phyloP scores from a whole-genome alignment of 2,888 invertebrate species.

The Hirtodrosophila alboralis region DNA sequence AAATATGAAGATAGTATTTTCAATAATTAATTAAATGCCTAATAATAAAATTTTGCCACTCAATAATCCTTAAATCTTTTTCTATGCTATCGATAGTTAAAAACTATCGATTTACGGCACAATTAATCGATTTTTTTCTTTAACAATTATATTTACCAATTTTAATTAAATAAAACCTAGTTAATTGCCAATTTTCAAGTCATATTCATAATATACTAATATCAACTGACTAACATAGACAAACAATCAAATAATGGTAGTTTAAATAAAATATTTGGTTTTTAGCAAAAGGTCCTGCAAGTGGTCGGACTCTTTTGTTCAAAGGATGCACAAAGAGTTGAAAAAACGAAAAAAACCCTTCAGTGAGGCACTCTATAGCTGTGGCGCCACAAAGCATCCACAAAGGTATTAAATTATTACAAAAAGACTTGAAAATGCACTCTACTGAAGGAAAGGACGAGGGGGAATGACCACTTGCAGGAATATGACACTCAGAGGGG shows the following conservation, averaged over 20 bases:
- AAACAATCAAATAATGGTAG: constrained; percentile 13
- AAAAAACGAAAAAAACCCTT: constrained; percentile 17
- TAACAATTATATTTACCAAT: too few species aligned
- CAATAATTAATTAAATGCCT: too few species aligned
- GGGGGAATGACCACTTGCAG: constrained; percentile 18
- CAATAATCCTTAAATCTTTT: too few species aligned
- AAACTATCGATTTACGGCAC: too few species aligned
- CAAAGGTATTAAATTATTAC: constrained; percentile 73
- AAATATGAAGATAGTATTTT: too few species aligned
- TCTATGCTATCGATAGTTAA: too few species aligned
- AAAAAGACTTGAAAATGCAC: constrained; percentile 55
- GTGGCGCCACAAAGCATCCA: constrained; percentile 29
- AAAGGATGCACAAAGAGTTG: constrained; percentile 46
- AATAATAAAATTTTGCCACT: too few species aligned
- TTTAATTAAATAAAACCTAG: too few species aligned
- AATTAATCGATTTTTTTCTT: too few species aligned
- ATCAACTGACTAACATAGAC: background rate
- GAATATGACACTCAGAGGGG: constrained; percentile 47
- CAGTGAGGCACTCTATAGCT: constrained; percentile 30
- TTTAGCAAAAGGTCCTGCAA: constrained; percentile 18
- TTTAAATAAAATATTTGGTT: constrained; percentile 22
- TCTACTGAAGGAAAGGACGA: background rate
- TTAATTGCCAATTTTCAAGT: background rate
- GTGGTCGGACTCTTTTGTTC: constrained; percentile 24
- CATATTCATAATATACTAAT: background rate